Evolutionary conservation across 1,140 invertebrate species (phyloP).

Genomic region (Drosophila dunni): DNA sequence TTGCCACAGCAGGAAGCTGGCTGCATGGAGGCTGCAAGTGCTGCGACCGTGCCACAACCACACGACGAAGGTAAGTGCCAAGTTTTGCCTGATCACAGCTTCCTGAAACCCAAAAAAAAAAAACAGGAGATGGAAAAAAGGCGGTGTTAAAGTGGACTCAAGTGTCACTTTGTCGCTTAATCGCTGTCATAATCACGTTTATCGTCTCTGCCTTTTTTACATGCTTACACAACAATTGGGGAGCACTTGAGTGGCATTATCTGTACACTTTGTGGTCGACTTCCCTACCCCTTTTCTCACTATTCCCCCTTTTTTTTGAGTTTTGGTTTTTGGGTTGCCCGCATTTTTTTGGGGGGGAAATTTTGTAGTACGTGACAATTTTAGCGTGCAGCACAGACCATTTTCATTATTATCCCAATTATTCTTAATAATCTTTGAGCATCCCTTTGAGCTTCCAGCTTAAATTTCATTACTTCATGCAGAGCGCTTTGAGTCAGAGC

Average conservation of each 20-base stretch:
- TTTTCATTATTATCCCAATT: slow-evolving; percentile 31
- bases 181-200: slow-evolving; percentile 79
- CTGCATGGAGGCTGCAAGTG: slow-evolving; percentile 49
- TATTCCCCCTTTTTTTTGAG: not conserved
- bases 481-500: slow-evolving; percentile 48
- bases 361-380: slow-evolving; percentile 77
- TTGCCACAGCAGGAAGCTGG: slow-evolving; percentile 65
- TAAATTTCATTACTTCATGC: not conserved
- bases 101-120: slow-evolving; percentile 10
- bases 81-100: slow-evolving; percentile 21
- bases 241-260: slow-evolving; percentile 57
- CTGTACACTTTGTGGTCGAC: slow-evolving; percentile 56
- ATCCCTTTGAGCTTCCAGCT: slow-evolving; percentile 19
- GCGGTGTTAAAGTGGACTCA: slow-evolving; percentile 17
- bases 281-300: slow-evolving; percentile 37
- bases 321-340: slow-evolving; percentile 50
- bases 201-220: slow-evolving; percentile 59
- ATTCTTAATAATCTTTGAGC: slow-evolving; percentile 22
- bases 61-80: slow-evolving; percentile 67
- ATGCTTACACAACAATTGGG: slow-evolving; percentile 48
- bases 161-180: slow-evolving; percentile 81
- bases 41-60: slow-evolving; percentile 15
- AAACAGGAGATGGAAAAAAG: not conserved
- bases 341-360: slow-evolving; percentile 44
- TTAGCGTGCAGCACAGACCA: slow-evolving; percentile 59